A percentile compares a stretch with the other conserved stretches of the same genome.
phyloP scores from a whole-genome alignment of 2,797 vertebrate species.

The Falco naumanni region DNA sequence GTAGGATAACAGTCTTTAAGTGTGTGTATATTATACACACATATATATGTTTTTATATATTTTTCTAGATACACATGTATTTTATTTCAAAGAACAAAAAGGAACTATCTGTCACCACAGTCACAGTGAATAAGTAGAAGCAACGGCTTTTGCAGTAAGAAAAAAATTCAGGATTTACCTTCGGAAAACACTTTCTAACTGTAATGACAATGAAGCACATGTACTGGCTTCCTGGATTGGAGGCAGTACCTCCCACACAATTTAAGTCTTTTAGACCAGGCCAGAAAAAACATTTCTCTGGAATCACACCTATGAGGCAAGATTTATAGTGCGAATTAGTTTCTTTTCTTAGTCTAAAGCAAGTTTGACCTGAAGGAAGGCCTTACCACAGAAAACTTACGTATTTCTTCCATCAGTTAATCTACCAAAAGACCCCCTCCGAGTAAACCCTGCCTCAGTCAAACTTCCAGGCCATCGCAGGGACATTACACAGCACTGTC shows the following conservation, averaged over 20 bases:
- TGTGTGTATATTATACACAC: not conserved
- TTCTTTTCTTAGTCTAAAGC: not conserved
- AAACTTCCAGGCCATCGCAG: not conserved
- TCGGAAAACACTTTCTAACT: not conserved
- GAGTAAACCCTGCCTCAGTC: not conserved
- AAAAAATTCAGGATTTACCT: not conserved
- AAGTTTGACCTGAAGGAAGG: not conserved
- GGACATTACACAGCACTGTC: too few relatives aligned
- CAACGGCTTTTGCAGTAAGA: not conserved
- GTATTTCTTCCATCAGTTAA: not conserved
- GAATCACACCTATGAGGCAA: not conserved
- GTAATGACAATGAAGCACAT: not conserved
- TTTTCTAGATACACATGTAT: not conserved
- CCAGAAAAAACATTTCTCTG: not conserved
- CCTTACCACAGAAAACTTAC: not conserved
- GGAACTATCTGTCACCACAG: too few relatives aligned
- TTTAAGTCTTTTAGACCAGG: not conserved
- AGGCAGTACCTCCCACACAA: not conserved
- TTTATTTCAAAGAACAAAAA: not conserved
- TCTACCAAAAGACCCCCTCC: fast-evolving
- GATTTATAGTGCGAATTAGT: not conserved
- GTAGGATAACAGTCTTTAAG: not conserved
- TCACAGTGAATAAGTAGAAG: not conserved
- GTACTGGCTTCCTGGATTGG: not conserved
- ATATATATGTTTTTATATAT: not conserved